A percentile compares a stretch with the other conserved stretches of the same genome.
phyloP scores from a whole-genome alignment of 2,113 vertebrate species.

The Dasyprocta punctata region DNA sequence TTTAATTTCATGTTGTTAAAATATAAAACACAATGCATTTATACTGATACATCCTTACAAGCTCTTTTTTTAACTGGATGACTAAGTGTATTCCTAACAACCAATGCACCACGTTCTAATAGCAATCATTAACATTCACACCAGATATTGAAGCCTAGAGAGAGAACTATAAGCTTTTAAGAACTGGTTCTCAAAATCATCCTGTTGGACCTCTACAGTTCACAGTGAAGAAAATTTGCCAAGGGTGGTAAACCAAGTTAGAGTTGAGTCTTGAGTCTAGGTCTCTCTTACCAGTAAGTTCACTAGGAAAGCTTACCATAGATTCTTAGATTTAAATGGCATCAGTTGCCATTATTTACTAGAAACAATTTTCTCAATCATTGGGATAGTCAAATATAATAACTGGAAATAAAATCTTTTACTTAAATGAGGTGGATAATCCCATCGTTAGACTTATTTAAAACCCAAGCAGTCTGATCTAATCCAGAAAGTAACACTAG shows the following conservation, averaged over 20 bases:
- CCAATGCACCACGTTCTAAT: neutral
- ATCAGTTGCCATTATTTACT: slow-evolving; percentile 8
- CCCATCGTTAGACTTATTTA: neutral
- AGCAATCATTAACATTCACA: slow-evolving; percentile 58
- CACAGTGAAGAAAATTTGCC: slow-evolving; percentile 23
- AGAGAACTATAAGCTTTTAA: slow-evolving; percentile 12
- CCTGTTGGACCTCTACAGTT: neutral
- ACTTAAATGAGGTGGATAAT: neutral
- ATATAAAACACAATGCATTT: slow-evolving; percentile 31
- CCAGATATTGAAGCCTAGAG: neutral
- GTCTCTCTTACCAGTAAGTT: neutral
- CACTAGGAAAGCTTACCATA: slow-evolving; percentile 30
- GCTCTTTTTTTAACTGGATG: neutral
- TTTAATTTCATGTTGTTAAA: slow-evolving; percentile 37
- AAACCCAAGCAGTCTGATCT: slow-evolving; percentile 39
- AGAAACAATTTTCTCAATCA: slow-evolving; percentile 10
- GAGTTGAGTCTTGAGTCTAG: neutral
- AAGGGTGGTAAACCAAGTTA: slow-evolving; percentile 33
- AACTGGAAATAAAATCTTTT: slow-evolving; percentile 5
- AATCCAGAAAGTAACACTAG: slow-evolving; percentile 53
- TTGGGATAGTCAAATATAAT: slow-evolving; percentile 49
- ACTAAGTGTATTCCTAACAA: slow-evolving; percentile 47
- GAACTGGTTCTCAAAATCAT: slow-evolving; percentile 55
- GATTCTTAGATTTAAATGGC: neutral
- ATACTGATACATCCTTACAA: neutral